Percentiles rank a stretch among this genome's conserved stretches.
phyloP scores from a whole-genome alignment of 2,797 vertebrate species.

The Propithecus perrieri region DNA sequence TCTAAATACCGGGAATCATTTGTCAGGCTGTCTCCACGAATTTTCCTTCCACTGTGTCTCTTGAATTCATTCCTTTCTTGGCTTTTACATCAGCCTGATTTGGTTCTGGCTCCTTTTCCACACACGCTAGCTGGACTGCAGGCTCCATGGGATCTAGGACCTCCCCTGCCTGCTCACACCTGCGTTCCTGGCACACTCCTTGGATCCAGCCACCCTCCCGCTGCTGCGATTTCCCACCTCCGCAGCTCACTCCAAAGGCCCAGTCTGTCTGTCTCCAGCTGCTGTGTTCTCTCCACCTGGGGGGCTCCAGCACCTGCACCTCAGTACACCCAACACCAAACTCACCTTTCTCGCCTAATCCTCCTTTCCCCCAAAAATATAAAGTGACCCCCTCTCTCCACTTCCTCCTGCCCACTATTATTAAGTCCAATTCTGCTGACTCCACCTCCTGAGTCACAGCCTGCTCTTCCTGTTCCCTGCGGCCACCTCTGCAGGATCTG shows the following conservation, averaged over 20 bases:
- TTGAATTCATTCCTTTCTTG: slow-evolving; percentile 9
- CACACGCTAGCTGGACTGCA: background rate
- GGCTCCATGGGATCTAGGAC: fast-evolving
- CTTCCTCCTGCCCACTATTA: background rate
- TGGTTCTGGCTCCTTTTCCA: background rate
- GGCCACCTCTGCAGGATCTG: background rate
- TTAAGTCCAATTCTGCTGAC: background rate
- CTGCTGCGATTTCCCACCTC: too few species aligned
- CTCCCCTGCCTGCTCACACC: background rate
- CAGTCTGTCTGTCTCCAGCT: background rate
- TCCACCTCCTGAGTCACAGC: fast-evolving
- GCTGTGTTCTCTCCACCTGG: background rate
- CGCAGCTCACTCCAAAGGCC: background rate
- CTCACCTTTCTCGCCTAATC: background rate
- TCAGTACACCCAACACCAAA: background rate
- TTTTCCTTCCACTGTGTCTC: background rate
- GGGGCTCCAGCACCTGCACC: background rate
- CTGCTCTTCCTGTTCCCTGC: background rate
- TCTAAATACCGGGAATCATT: background rate
- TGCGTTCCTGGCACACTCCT: background rate
- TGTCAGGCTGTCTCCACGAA: background rate
- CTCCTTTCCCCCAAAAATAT: background rate
- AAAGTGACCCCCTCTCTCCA: background rate
- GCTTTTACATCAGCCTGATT: background rate
- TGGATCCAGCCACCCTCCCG: background rate